A percentile compares a stretch with the other conserved stretches of the same genome.
These are phyloP conservation scores for Centropus bengalensis DNA, from an alignment of 2,113 vertebrate species.

Conservation along the genomic window DNA sequence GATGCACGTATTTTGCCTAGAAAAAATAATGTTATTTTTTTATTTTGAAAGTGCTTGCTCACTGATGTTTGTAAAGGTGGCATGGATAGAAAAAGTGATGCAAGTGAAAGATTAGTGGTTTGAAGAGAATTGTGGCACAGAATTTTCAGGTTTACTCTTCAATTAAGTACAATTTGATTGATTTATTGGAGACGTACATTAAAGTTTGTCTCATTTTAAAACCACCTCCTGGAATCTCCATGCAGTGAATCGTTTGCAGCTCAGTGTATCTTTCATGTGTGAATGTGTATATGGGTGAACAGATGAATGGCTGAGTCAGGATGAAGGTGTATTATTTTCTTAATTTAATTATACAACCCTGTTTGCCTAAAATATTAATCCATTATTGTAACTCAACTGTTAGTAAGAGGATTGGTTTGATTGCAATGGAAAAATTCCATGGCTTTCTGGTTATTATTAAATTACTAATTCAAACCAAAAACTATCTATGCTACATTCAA, in stretches of 20 bases:
- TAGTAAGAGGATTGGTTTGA: background rate
- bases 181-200: background rate
- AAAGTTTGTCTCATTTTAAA: background rate
- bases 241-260: background rate
- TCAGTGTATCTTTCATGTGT: rapidly evolving
- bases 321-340: background rate
- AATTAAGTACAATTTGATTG: background rate
- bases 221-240: background rate
- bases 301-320: background rate
- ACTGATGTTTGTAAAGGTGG: background rate
- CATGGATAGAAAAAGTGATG: background rate
- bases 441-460: background rate
- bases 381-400: background rate
- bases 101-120: background rate
- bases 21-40: background rate
- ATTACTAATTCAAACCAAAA: background rate
- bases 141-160: background rate
- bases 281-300: background rate
- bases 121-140: background rate
- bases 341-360: background rate
- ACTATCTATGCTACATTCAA: background rate
- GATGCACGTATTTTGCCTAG: background rate
- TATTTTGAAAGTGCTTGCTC: background rate
- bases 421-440: background rate
- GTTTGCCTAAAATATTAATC: background rate